Percentiles rank a stretch among this genome's conserved stretches.
These are phyloP conservation scores for Sceloporus tristichus DNA, from an alignment of 2,113 vertebrate species.

Conservation along the genomic window DNA sequence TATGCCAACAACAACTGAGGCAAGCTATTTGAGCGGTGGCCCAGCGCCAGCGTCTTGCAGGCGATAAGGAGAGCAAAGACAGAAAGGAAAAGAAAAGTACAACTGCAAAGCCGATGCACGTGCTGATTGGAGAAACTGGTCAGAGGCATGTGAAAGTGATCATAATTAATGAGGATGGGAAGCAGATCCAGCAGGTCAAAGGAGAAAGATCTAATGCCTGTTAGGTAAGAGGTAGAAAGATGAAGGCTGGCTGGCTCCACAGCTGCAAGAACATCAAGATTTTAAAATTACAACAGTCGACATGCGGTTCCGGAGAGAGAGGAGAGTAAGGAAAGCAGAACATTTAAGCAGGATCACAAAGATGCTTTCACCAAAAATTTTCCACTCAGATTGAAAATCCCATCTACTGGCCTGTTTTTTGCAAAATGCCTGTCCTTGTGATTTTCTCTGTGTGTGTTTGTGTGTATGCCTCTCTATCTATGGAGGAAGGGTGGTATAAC, in stretches of 20 bases:
- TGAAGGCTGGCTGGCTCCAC: slow-evolving; percentile 72
- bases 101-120: slow-evolving; percentile 78
- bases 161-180: slow-evolving; percentile 72
- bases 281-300: slow-evolving; percentile 70
- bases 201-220: slow-evolving; percentile 69
- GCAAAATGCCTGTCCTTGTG: background rate
- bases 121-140: slow-evolving; percentile 63
- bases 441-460: background rate
- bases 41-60: slow-evolving; percentile 65
- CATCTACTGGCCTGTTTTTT: background rate
- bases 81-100: slow-evolving; percentile 81
- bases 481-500: background rate
- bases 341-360: slow-evolving; percentile 51
- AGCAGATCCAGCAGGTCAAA: slow-evolving; percentile 75
- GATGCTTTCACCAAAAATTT: slow-evolving; percentile 57
- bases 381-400: slow-evolving; percentile 57
- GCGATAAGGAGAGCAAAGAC: slow-evolving; percentile 76
- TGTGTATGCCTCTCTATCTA: background rate
- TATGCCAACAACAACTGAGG: slow-evolving; percentile 64
- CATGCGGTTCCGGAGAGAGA: slow-evolving; percentile 74
- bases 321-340: slow-evolving; percentile 69
- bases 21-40: slow-evolving; percentile 72
- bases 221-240: slow-evolving; percentile 66
- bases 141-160: slow-evolving; percentile 75
- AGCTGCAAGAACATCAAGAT: slow-evolving; percentile 75